Conservation (phyloP, 2,797 vertebrate genomes). For the Intellagama lesueurii region DNA sequence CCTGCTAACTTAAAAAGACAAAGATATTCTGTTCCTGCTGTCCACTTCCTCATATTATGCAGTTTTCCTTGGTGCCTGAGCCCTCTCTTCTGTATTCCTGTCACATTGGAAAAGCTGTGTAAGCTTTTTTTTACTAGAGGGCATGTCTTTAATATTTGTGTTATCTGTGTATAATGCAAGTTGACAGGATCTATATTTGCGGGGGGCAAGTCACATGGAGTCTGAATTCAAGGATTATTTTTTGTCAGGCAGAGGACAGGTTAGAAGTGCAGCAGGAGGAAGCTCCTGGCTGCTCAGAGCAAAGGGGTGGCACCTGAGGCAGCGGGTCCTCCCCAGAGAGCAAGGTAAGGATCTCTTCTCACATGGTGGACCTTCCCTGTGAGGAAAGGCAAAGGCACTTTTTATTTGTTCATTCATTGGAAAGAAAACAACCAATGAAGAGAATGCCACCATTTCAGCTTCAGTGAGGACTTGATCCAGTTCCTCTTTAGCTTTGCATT, state of each 20-base stretch:
- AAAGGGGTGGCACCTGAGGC: not conserved
- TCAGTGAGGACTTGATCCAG: not conserved
- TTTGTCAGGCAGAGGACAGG: constrained; percentile 68
- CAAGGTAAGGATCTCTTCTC: not conserved
- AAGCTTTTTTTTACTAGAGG: constrained; percentile 60
- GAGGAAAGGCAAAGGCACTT: not conserved
- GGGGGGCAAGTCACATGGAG: constrained; percentile 55
- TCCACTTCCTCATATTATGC: constrained; percentile 25
- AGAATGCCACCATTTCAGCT: not conserved
- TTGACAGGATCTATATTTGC: constrained; percentile 70
- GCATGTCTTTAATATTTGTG: constrained; percentile 64
- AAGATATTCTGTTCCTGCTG: not conserved
- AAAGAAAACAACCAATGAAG: not conserved
- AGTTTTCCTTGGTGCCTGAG: constrained; percentile 22
- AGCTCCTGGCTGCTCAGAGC: not conserved
- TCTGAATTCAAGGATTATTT: constrained; percentile 47
- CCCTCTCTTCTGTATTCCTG: constrained; percentile 53
- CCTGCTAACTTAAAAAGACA: not conserved
- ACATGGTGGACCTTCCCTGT: not conserved
- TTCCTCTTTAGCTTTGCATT: not conserved
- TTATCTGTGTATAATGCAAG: constrained; percentile 62
- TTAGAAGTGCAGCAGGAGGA: constrained; percentile 32
- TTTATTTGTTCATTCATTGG: not conserved
- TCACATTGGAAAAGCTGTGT: constrained; percentile 42
- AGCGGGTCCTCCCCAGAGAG: not conserved